phyloP scores from a whole-genome alignment of 2,797 vertebrate species.

The Pseudomugil gertrudae region DNA sequence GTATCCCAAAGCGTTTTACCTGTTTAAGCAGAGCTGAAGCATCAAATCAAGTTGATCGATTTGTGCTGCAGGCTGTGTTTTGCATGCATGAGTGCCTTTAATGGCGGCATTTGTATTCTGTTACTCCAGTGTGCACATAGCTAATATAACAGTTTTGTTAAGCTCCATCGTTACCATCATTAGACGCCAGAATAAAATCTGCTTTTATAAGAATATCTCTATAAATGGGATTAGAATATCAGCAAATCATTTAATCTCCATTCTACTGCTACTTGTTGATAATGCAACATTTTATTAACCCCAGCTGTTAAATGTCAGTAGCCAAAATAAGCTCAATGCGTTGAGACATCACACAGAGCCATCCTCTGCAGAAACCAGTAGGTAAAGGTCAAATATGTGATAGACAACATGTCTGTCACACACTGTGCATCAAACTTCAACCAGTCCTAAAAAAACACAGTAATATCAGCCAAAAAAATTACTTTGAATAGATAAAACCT shows the following conservation, averaged over 20 bases:
- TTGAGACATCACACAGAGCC: neutral
- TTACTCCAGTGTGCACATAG: neutral
- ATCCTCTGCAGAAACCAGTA: neutral
- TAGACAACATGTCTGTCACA: too few species aligned
- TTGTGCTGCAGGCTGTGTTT: neutral
- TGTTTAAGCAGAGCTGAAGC: neutral
- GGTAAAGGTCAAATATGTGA: neutral
- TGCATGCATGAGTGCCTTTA: neutral
- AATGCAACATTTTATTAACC: neutral
- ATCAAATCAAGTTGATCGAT: neutral
- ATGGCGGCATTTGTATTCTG: too few species aligned
- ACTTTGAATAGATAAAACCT: too few species aligned
- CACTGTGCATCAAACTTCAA: neutral
- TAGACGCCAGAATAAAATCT: neutral
- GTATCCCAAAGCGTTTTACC: conserved; percentile 42
- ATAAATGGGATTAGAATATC: neutral
- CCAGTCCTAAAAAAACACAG: neutral
- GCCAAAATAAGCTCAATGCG: too few species aligned
- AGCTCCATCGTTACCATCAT: neutral
- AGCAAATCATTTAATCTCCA: neutral
- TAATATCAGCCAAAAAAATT: too few species aligned
- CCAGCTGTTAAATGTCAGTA: neutral
- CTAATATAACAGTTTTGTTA: neutral
- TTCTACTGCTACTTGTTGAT: neutral
- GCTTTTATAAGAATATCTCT: neutral